A percentile compares a stretch with the other conserved stretches of the same genome.
Conservation (phyloP, 2,888 invertebrate genomes). For the Tetragnatha montana region DNA sequence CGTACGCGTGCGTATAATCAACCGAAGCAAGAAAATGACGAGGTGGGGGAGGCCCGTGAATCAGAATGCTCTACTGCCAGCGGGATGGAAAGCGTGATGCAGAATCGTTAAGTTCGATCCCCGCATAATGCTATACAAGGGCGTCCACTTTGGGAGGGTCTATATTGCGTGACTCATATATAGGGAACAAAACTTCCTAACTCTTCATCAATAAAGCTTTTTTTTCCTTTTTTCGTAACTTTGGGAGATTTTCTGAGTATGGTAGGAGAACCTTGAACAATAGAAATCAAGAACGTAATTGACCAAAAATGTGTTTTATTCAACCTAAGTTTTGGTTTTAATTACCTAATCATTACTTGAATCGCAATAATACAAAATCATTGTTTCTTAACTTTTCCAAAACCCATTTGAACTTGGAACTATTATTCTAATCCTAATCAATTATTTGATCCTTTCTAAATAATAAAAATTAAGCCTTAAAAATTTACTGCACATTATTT, state of each 20-base stretch:
- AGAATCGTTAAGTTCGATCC: constrained; percentile 27
- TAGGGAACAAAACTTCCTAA: no score
- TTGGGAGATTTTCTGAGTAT: no score
- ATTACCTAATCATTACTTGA: neutral
- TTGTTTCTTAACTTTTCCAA: no score
- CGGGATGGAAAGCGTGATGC: constrained; percentile 33
- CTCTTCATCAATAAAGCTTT: no score
- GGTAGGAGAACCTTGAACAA: no score
- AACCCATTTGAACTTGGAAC: no score
- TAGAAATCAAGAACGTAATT: neutral
- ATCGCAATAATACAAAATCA: no score
- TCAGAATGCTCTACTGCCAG: constrained; percentile 26
- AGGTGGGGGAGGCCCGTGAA: constrained; percentile 42
- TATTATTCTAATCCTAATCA: no score
- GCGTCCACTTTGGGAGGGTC: neutral
- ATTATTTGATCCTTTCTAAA: no score
- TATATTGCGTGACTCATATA: neutral
- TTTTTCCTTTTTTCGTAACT: no score
- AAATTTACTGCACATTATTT: no score
- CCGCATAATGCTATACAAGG: constrained; percentile 4
- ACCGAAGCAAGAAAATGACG: neutral
- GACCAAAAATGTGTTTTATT: neutral
- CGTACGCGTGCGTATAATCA: constrained; percentile 20
- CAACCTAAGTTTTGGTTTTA: neutral
- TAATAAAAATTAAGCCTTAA: no score